phyloP scores from a whole-genome alignment of 2,797 vertebrate species.

The Macropodus opercularis region DNA sequence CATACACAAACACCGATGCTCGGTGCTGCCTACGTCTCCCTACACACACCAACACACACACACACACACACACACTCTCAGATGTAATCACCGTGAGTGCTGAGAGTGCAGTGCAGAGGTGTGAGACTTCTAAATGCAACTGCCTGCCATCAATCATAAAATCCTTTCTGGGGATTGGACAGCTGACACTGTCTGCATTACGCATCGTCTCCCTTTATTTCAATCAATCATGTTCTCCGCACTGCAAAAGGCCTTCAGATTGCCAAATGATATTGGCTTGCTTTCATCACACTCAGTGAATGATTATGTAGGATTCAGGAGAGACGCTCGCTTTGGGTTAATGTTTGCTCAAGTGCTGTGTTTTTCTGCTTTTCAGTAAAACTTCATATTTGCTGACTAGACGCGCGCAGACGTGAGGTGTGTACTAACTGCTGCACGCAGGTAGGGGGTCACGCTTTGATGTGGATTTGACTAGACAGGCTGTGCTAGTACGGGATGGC shows the following conservation, averaged over 20 bases:
- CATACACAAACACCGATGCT: slow-evolving; percentile 24
- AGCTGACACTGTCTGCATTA: slow-evolving; percentile 75
- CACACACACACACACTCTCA: slow-evolving; percentile 32
- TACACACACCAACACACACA: slow-evolving; percentile 5
- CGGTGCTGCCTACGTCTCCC: slow-evolving; percentile 7
- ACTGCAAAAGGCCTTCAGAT: slow-evolving; percentile 58
- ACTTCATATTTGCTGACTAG: slow-evolving; percentile 7
- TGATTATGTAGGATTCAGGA: slow-evolving; percentile 48
- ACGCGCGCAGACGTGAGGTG: background rate
- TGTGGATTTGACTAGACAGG: background rate
- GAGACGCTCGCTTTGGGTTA: slow-evolving; percentile 37
- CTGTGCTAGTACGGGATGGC: background rate
- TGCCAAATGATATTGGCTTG: slow-evolving; percentile 71
- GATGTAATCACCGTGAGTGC: slow-evolving; percentile 79
- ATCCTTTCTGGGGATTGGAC: slow-evolving; percentile 79
- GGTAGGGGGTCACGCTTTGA: background rate
- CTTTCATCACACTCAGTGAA: slow-evolving; percentile 62
- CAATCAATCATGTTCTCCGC: slow-evolving; percentile 67
- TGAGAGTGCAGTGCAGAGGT: slow-evolving; percentile 74
- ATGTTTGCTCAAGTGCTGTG: slow-evolving; percentile 23
- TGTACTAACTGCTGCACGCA: background rate
- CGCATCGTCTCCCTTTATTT: slow-evolving; percentile 73
- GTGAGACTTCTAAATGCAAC: slow-evolving; percentile 70
- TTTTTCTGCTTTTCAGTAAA: slow-evolving; percentile 13
- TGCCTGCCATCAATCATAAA: slow-evolving; percentile 76